Evolutionary conservation across 2,888 invertebrate species (phyloP).

Genomic region (Opisthograptis luteolata): DNA sequence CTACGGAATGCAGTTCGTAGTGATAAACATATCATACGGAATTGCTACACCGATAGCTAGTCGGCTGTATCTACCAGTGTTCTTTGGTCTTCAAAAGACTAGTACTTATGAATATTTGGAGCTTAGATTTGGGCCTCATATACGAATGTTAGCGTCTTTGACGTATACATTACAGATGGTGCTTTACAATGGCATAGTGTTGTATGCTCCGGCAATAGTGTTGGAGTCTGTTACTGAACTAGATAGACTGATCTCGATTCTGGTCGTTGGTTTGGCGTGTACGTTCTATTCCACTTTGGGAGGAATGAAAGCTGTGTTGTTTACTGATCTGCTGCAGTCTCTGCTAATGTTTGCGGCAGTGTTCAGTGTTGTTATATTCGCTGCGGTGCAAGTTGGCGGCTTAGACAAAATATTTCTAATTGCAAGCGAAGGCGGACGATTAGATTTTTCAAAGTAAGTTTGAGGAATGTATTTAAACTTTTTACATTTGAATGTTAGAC

Average conservation of each 20-base stretch:
- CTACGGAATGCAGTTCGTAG: constrained; percentile 91
- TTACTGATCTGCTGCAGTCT: constrained; percentile 94
- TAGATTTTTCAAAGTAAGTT: constrained; percentile 88
- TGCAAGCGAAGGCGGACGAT: constrained; percentile 87
- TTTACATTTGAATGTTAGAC: too few relatives aligned
- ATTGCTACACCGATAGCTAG: constrained; percentile 91
- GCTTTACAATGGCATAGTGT: constrained; percentile 94
- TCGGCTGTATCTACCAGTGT: constrained; percentile 92
- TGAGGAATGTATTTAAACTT: neutral
- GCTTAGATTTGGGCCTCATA: constrained; percentile 90
- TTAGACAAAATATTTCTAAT: constrained; percentile 88
- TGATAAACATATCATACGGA: constrained; percentile 90
- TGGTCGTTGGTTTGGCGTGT: constrained; percentile 90
- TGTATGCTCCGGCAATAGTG: constrained; percentile 97
- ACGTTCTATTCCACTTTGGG: constrained; percentile 95
- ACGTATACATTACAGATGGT: constrained; percentile 96
- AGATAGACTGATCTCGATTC: constrained; percentile 88
- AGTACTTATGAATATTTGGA: constrained; percentile 97
- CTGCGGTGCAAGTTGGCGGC: constrained; percentile 88
- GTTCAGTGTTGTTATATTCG: constrained; percentile 90
- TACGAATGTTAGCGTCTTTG: constrained; percentile 91
- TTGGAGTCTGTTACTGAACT: constrained; percentile 94
- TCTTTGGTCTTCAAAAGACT: constrained; percentile 92
- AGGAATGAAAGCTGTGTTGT: constrained; percentile 95
- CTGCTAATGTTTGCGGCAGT: constrained; percentile 93